Percentiles rank a stretch among this genome's conserved stretches.
Conservation (phyloP, 2,888 invertebrate genomes). For the Taenaris catops region DNA sequence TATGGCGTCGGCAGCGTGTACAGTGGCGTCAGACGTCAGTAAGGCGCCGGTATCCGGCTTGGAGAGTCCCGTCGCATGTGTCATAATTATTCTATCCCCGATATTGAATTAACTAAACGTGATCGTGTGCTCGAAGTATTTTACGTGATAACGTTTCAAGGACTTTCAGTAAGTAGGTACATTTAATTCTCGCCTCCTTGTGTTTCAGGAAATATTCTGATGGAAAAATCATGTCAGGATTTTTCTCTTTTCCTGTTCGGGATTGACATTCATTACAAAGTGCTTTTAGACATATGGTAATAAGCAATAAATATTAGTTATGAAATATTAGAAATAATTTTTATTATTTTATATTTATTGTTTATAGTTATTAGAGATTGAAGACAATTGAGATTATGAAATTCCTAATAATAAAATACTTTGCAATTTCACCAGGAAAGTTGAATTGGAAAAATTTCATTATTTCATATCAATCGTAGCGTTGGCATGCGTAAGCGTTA, state of each 20-base stretch:
- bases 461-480: not conserved
- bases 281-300: too few species aligned
- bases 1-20: constrained; percentile 11
- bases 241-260: too few species aligned
- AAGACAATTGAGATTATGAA: too few species aligned
- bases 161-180: constrained; percentile 14
- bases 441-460: not conserved
- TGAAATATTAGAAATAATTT: too few species aligned
- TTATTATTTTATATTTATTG: too few species aligned
- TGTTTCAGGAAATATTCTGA: too few species aligned
- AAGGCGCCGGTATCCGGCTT: constrained; percentile 22
- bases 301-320: too few species aligned
- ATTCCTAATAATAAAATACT: too few species aligned
- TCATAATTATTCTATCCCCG: not conserved
- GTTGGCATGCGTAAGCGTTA: not conserved
- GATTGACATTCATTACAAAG: too few species aligned
- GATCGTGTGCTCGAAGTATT: constrained; percentile 9
- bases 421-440: too few species aligned
- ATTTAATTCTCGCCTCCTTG: not conserved
- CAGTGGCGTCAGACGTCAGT: constrained; percentile 22
- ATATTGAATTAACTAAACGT: constrained; percentile 11
- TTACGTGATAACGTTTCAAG: constrained; percentile 8
- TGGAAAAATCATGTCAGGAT: too few species aligned
- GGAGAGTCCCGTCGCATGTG: constrained; percentile 5
- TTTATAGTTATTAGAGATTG: too few species aligned